Percentiles rank a stretch among this genome's conserved stretches.
Conservation (phyloP, 2,113 vertebrate genomes). For the Salminus brasiliensis region DNA sequence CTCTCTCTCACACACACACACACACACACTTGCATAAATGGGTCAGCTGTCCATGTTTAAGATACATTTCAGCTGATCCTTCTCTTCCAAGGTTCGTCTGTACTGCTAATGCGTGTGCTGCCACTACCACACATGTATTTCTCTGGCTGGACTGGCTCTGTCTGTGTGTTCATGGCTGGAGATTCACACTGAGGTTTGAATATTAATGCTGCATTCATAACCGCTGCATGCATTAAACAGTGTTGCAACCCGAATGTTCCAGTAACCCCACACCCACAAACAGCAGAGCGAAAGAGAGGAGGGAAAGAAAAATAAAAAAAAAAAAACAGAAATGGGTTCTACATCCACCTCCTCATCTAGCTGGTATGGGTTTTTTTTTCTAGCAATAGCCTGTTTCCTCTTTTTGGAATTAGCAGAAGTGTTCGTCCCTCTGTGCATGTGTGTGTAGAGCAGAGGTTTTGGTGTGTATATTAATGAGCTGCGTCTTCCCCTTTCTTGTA, state of each 20-base stretch:
- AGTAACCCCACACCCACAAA: constrained; percentile 39
- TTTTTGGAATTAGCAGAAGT: constrained; percentile 44
- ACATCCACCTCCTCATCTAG: constrained; percentile 30
- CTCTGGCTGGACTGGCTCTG: background rate
- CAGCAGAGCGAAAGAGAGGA: constrained; percentile 31
- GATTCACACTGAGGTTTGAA: constrained; percentile 22
- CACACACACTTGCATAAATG: constrained; percentile 1
- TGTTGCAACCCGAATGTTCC: constrained; percentile 43
- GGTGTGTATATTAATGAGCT: constrained; percentile 2
- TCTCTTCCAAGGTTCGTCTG: background rate
- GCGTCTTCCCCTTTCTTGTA: background rate
- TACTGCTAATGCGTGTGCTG: background rate
- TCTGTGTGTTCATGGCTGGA: constrained; percentile 20
- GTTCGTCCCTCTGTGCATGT: background rate
- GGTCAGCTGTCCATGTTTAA: background rate
- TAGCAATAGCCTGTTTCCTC: constrained; percentile 39
- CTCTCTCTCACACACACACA: background rate
- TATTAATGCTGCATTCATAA: constrained; percentile 27
- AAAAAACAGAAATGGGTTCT: constrained; percentile 38
- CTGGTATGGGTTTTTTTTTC: constrained; percentile 9
- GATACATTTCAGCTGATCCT: background rate
- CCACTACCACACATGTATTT: background rate
- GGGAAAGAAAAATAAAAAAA: constrained; percentile 33
- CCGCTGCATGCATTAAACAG: constrained; percentile 34
- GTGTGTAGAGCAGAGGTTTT: background rate